Percentiles rank a stretch among this genome's conserved stretches.
phyloP scores from a whole-genome alignment of 2,888 invertebrate species.

The Sphaerophoria rueppellii region DNA sequence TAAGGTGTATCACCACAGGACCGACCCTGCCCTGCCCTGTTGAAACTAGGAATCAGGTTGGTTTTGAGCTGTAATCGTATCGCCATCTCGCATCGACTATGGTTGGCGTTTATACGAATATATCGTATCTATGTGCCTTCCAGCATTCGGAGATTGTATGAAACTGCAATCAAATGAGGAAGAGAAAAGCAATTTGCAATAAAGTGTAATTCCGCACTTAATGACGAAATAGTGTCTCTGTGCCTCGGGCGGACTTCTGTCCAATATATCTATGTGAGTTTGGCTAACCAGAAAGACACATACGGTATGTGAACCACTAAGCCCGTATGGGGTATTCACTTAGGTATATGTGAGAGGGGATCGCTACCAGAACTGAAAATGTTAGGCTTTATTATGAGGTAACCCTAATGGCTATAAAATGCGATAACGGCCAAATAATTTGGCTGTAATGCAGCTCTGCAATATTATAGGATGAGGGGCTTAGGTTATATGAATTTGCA shows the following conservation, averaged over 20 bases:
- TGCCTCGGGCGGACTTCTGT: slow-evolving; percentile 51
- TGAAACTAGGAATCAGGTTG: slow-evolving; percentile 21
- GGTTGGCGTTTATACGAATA: slow-evolving; percentile 29
- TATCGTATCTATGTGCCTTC: slow-evolving; percentile 38
- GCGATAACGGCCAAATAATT: slow-evolving; percentile 77
- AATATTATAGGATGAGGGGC: slow-evolving; percentile 54
- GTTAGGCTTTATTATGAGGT: slow-evolving; percentile 73
- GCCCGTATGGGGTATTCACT: background rate
- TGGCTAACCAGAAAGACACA: slow-evolving; percentile 55
- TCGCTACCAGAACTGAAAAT: slow-evolving; percentile 35
- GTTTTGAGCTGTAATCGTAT: slow-evolving; percentile 53
- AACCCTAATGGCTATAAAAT: slow-evolving; percentile 76
- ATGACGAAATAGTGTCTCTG: slow-evolving; percentile 74
- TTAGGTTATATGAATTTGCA: slow-evolving; percentile 51
- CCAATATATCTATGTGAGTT: slow-evolving; percentile 37
- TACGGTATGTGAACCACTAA: slow-evolving; percentile 37
- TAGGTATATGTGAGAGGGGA: slow-evolving; percentile 9
- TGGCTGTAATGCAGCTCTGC: slow-evolving; percentile 66
- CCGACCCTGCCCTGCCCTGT: slow-evolving; percentile 48
- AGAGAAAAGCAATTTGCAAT: slow-evolving; percentile 77
- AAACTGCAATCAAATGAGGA: slow-evolving; percentile 73
- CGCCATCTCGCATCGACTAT: slow-evolving; percentile 42
- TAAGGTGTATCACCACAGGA: slow-evolving; percentile 50
- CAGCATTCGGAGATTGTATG: slow-evolving; percentile 68
- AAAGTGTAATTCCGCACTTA: slow-evolving; percentile 76